phyloP scores from a whole-genome alignment of 1,140 invertebrate species.

The Lethocerus indicus region DNA sequence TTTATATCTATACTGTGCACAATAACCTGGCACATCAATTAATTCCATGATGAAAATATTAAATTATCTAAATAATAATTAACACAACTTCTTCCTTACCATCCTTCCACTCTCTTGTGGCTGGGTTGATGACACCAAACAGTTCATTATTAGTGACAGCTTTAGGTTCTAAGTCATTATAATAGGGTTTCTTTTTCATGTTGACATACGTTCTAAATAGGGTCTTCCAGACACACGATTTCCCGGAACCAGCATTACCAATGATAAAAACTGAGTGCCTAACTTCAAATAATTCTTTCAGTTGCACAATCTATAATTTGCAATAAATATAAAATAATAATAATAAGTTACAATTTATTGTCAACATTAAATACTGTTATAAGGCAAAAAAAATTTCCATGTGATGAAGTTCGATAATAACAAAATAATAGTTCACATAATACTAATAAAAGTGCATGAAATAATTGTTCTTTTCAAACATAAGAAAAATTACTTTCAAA shows the following conservation, averaged over 20 bases:
- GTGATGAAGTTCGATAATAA: too few relatives aligned
- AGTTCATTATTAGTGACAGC: slow-evolving; percentile 91
- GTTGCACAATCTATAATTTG: slow-evolving; percentile 56
- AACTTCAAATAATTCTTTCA: slow-evolving; percentile 82
- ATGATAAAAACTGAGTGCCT: slow-evolving; percentile 89
- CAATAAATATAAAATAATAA: not conserved
- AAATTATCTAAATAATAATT: not conserved
- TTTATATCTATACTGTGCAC: too few relatives aligned
- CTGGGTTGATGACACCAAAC: slow-evolving; percentile 88
- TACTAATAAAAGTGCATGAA: not conserved
- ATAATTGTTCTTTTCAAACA: not conserved
- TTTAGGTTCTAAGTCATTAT: slow-evolving; percentile 85
- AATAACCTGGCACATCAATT: not conserved
- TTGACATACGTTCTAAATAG: slow-evolving; percentile 66
- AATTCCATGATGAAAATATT: not conserved
- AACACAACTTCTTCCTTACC: slow-evolving; percentile 33
- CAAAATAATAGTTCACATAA: too few relatives aligned
- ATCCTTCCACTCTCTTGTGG: slow-evolving; percentile 93
- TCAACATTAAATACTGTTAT: not conserved
- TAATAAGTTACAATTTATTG: not conserved
- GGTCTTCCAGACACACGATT: slow-evolving; percentile 85
- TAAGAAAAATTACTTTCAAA: slow-evolving; percentile 37
- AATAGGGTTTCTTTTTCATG: slow-evolving; percentile 61
- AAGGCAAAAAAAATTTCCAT: not conserved
- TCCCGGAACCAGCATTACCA: slow-evolving; percentile 84